Percentiles rank a stretch among this genome's conserved stretches.
These are phyloP conservation scores for Hipposideros armiger DNA, from an alignment of 2,113 vertebrate species.

Conservation along the genomic window DNA sequence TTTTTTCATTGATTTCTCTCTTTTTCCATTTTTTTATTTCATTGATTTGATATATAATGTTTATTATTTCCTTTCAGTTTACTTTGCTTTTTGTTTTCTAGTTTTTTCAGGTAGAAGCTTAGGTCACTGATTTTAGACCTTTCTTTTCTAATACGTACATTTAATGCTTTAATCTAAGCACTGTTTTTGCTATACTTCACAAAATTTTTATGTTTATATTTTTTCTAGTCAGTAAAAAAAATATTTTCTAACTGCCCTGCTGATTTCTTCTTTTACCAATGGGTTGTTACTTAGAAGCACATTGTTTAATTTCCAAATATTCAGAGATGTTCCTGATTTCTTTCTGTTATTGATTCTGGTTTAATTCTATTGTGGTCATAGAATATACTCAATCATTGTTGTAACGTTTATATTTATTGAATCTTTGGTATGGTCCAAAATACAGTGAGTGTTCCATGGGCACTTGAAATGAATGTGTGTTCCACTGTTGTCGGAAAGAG, in stretches of 20 bases:
- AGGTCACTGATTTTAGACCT: not conserved
- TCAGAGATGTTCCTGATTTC: not conserved
- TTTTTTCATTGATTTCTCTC: not conserved
- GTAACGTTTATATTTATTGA: not conserved
- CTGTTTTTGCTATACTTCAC: not conserved
- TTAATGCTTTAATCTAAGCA: not conserved
- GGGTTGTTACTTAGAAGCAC: not conserved
- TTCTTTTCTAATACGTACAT: not conserved
- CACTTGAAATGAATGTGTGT: not conserved
- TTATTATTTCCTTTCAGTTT: not conserved
- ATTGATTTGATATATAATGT: not conserved
- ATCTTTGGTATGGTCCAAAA: not conserved
- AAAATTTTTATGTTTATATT: not conserved
- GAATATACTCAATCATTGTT: not conserved
- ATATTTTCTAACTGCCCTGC: not conserved
- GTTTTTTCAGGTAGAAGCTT: not conserved
- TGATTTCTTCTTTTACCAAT: constrained; percentile 26
- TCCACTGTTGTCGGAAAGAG: not conserved
- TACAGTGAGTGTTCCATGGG: not conserved
- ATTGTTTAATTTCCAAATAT: constrained; percentile 1
- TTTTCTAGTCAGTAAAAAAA: not conserved
- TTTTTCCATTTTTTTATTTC: constrained; percentile 46
- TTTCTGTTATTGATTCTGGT: not conserved
- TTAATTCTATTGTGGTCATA: not conserved
- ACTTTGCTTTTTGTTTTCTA: not conserved